Conservation (phyloP, 2,797 vertebrate species). For the Hydrocynus forskahlii region DNA sequence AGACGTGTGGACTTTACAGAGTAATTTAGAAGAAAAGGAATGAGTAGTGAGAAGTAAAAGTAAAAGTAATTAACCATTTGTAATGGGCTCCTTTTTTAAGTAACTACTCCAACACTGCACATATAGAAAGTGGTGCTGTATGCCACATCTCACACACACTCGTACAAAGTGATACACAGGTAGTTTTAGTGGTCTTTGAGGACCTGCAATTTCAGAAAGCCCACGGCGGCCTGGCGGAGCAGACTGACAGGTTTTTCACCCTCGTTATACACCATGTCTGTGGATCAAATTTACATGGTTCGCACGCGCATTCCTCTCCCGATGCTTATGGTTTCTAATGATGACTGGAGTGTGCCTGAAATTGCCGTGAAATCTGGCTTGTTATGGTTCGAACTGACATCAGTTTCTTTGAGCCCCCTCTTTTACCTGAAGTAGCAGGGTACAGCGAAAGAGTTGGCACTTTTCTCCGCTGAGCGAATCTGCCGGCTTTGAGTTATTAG, state of each 20-base stretch:
- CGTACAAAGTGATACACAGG: neutral
- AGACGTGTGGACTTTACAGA: too few relatives aligned
- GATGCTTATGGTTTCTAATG: conserved; percentile 17
- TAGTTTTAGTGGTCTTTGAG: neutral
- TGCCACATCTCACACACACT: neutral
- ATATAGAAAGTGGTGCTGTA: neutral
- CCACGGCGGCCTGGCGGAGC: conserved; percentile 15
- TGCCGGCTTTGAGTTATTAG: conserved; percentile 23
- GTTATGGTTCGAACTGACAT: conserved; percentile 43
- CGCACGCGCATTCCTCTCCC: neutral
- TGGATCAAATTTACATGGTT: conserved; percentile 10
- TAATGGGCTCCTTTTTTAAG: neutral
- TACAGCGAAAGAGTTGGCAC: neutral
- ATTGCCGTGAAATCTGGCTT: conserved; percentile 39
- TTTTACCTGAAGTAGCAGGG: conserved; percentile 20
- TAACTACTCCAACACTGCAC: neutral
- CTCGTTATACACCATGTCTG: conserved; percentile 20
- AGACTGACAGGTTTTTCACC: conserved; percentile 5
- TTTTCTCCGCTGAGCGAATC: conserved; percentile 2
- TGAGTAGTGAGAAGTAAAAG: too few relatives aligned
- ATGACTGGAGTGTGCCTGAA: conserved; percentile 14
- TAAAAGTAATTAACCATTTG: neutral
- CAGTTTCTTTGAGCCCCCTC: conserved; percentile 17
- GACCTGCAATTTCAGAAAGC: conserved; percentile 8
- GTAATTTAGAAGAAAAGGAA: too few relatives aligned